These are phyloP conservation scores for Esox lucius DNA, from an alignment of 2,797 vertebrate species.

Conservation along the genomic window DNA sequence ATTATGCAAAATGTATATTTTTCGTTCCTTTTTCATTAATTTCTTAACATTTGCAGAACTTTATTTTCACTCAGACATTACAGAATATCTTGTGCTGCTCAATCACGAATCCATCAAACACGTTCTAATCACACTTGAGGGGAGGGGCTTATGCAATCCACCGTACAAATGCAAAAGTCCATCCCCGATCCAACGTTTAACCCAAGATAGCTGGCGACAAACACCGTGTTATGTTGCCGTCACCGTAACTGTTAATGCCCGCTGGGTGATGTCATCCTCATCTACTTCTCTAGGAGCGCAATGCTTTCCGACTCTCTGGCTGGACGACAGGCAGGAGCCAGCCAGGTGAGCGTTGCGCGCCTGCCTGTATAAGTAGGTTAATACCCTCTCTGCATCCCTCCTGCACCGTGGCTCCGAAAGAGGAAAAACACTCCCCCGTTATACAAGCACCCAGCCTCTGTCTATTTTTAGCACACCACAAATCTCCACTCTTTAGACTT, in stretches of 20 bases:
- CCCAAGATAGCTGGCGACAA: neutral
- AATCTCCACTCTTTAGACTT: slow-evolving; percentile 40
- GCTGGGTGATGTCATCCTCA: neutral
- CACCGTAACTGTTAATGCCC: neutral
- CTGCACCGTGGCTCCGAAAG: slow-evolving; percentile 24
- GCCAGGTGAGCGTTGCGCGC: slow-evolving; percentile 48
- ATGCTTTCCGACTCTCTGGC: slow-evolving; percentile 20
- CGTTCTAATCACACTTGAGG: no score
- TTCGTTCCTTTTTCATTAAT: no score
- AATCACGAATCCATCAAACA: no score
- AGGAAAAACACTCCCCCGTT: slow-evolving; percentile 43
- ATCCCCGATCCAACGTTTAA: neutral
- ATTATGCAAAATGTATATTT: no score
- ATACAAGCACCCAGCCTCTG: slow-evolving; percentile 33
- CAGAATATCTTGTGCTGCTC: no score
- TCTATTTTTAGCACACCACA: slow-evolving; percentile 56
- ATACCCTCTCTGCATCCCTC: slow-evolving; percentile 41
- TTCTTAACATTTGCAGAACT: no score
- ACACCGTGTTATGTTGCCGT: no score
- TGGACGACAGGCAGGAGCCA: slow-evolving; percentile 23
- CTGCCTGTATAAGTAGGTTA: slow-evolving; percentile 55
- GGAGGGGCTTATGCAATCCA: no score
- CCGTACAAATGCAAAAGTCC: no score
- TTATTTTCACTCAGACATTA: no score
- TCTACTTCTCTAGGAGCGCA: neutral